Conservation (phyloP, 2,797 vertebrate species). For the Oreochromis grahami region DNA sequence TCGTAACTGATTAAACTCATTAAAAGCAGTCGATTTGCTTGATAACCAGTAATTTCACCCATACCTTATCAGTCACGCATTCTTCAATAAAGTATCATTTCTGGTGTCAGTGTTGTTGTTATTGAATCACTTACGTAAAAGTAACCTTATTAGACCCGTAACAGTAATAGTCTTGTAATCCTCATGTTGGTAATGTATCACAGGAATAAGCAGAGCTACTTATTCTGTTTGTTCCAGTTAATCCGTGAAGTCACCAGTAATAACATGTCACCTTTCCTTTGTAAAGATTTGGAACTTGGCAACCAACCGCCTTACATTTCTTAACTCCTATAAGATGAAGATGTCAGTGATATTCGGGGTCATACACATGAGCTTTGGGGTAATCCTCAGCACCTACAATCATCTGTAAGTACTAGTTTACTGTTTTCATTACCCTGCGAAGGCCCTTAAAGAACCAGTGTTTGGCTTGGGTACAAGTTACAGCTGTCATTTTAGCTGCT, state of each 20-base stretch:
- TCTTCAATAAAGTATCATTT: not conserved
- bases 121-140: not conserved
- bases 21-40: not conserved
- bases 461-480: not conserved
- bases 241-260: not conserved
- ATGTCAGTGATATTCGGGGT: conserved; percentile 97
- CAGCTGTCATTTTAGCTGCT: not conserved
- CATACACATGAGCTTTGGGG: conserved; percentile 92
- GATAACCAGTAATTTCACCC: not conserved
- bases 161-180: not conserved
- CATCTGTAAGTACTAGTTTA: conserved; percentile 83
- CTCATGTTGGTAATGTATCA: not conserved
- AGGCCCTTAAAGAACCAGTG: not conserved
- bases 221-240: not conserved
- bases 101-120: not conserved
- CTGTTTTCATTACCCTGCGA: not conserved
- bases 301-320: conserved; percentile 89
- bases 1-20: not conserved
- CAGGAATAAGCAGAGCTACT: not conserved
- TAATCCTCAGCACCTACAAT: conserved; percentile 89
- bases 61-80: not conserved
- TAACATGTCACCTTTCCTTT: not conserved
- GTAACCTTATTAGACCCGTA: not conserved
- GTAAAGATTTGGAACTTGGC: conserved; percentile 96
- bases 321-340: conserved; percentile 99